Evolutionary conservation across 2,888 invertebrate genomes (phyloP).

Genomic region (Lepidochrysops patricia): DNA sequence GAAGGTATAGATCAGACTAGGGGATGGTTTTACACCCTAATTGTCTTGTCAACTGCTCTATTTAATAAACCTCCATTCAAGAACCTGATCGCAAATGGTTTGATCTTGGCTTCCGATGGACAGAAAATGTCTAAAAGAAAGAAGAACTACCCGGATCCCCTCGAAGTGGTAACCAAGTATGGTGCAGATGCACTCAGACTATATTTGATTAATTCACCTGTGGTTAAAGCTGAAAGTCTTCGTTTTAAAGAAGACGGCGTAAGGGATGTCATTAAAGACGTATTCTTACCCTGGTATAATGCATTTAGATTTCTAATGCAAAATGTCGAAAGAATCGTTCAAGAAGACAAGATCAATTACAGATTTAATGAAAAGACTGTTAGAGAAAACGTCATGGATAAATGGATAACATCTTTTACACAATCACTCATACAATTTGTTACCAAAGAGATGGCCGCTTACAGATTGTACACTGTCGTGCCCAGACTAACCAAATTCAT

Average conservation of each 20-base stretch:
- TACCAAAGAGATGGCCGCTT: constrained; percentile 93
- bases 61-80: constrained; percentile 98
- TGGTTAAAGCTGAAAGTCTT: constrained; percentile 96
- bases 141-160: constrained; percentile 98
- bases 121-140: constrained; percentile 99
- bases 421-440: constrained; percentile 93
- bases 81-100: constrained; percentile 96
- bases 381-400: constrained; percentile 91
- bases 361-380: constrained; percentile 70
- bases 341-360: constrained; percentile 76
- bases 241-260: constrained; percentile 98
- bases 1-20: constrained; percentile 99
- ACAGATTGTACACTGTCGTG: constrained; percentile 95
- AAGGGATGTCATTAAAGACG: constrained; percentile 95
- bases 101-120: constrained; percentile 96
- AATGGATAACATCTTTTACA: constrained; percentile 97
- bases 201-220: constrained; percentile 98
- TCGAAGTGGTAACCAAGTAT: constrained; percentile 91
- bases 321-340: constrained; percentile 88
- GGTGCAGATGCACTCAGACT: constrained; percentile 97
- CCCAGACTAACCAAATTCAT: constrained; percentile 95
- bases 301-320: constrained; percentile 95
- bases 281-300: constrained; percentile 97
- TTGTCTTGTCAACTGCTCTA: constrained; percentile 95
- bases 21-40: constrained; percentile 99